These are phyloP conservation scores for Zeugodacus cucurbitae DNA, from an alignment of 1,140 invertebrate species.

Conservation along the genomic window DNA sequence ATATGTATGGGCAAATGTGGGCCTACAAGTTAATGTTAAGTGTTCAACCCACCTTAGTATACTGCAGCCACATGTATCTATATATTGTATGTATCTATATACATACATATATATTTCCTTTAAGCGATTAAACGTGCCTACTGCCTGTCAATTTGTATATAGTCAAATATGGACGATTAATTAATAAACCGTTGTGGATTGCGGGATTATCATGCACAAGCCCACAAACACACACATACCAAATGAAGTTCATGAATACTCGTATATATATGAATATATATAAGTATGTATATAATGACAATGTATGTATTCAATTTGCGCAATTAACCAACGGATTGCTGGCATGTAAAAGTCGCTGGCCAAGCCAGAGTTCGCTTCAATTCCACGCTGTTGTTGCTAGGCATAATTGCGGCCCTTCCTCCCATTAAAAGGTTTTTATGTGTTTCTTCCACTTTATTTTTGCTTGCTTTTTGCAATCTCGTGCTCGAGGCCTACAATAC, in stretches of 20 bases:
- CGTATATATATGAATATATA: not conserved
- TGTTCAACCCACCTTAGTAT: not conserved
- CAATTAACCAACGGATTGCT: not conserved
- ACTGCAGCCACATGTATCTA: not conserved
- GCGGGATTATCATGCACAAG: not conserved
- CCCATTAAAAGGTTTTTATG: not conserved
- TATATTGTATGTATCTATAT: not conserved
- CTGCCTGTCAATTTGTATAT: not conserved
- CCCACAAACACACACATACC: not conserved
- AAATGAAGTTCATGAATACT: not conserved
- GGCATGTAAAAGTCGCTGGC: not conserved
- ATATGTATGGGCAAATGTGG: not conserved
- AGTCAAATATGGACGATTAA: conserved; percentile 29
- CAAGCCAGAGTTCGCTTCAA: not conserved
- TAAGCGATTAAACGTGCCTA: not conserved
- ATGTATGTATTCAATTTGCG: not conserved
- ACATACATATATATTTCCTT: not conserved
- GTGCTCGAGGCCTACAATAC: not conserved
- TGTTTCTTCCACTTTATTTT: not conserved
- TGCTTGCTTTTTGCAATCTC: not conserved
- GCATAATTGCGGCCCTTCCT: not conserved
- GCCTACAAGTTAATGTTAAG: not conserved
- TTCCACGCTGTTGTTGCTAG: not conserved
- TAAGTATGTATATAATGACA: not conserved
- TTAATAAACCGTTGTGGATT: not conserved